phyloP scores from a whole-genome alignment of 2,113 vertebrate genomes.

The Antennarius striatus region DNA sequence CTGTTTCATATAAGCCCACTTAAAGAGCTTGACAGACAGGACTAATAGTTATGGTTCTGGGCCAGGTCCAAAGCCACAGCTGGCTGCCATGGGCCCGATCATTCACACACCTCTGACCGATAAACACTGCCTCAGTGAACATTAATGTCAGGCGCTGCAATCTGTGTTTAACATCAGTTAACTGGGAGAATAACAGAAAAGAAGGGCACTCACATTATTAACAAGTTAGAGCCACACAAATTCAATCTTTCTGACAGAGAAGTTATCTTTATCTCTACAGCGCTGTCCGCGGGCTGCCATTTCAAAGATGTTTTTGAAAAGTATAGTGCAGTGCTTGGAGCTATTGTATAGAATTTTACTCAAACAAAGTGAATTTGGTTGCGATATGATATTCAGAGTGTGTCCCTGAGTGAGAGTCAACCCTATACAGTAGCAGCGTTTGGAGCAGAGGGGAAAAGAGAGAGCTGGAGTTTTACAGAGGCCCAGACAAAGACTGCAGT shows the following conservation, averaged over 20 bases:
- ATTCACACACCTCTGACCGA: slow-evolving; percentile 69
- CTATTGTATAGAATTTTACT: slow-evolving; percentile 26
- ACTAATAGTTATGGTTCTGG: slow-evolving; percentile 60
- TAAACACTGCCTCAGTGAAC: slow-evolving; percentile 61
- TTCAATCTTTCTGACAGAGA: slow-evolving; percentile 28
- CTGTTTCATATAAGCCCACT: slow-evolving; percentile 54
- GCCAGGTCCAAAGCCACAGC: slow-evolving; percentile 65
- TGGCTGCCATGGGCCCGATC: slow-evolving; percentile 53
- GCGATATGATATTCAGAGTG: slow-evolving; percentile 59
- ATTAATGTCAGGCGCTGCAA: slow-evolving; percentile 59
- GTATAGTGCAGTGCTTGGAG: slow-evolving; percentile 5
- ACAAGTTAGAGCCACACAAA: slow-evolving; percentile 37
- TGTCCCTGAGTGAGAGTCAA: slow-evolving; percentile 49
- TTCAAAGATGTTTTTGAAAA: slow-evolving; percentile 22
- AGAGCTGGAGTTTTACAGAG: slow-evolving; percentile 34
- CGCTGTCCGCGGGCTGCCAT: slow-evolving; percentile 17
- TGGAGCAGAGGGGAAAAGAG: slow-evolving; percentile 30
- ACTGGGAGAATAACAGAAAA: slow-evolving; percentile 53
- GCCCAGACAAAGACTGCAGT: slow-evolving; percentile 75
- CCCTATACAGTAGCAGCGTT: slow-evolving; percentile 61
- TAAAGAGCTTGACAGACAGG: slow-evolving; percentile 51
- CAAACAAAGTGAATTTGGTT: slow-evolving; percentile 34
- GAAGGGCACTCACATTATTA: slow-evolving; percentile 50
- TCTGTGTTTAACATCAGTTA: slow-evolving; percentile 74
- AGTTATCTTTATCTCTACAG: slow-evolving; percentile 10